Conservation (phyloP, 2,888 invertebrate genomes). For the Lasiommata megera region DNA sequence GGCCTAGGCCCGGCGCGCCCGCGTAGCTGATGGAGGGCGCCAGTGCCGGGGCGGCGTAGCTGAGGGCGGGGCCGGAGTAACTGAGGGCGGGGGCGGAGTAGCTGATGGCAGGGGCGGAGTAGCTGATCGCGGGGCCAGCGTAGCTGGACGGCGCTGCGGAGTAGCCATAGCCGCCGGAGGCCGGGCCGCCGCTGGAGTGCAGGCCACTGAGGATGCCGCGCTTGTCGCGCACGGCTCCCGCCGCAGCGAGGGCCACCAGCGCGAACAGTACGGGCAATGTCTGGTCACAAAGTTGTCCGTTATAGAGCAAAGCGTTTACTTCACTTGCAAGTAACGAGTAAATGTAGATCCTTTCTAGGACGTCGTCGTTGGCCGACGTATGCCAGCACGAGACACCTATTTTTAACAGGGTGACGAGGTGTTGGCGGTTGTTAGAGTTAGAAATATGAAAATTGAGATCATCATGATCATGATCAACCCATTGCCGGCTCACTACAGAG, state of each 20-base stretch:
- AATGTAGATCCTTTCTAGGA: too few relatives aligned
- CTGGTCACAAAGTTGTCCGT: too few relatives aligned
- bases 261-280: slow-evolving; percentile 24
- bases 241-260: slow-evolving; percentile 40
- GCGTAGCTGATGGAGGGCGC: slow-evolving; percentile 10
- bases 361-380: too few relatives aligned
- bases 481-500: too few relatives aligned
- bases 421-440: too few relatives aligned
- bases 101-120: slow-evolving; percentile 3
- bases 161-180: slow-evolving; percentile 19
- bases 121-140: slow-evolving; percentile 21
- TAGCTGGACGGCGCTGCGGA: not conserved
- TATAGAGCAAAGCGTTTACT: too few relatives aligned
- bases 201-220: slow-evolving; percentile 44
- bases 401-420: too few relatives aligned
- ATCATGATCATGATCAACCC: too few relatives aligned
- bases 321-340: too few relatives aligned
- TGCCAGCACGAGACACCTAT: too few relatives aligned
- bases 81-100: slow-evolving; percentile 16
- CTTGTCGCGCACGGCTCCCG: slow-evolving; percentile 45
- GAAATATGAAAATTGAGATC: too few relatives aligned
- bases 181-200: slow-evolving; percentile 22
- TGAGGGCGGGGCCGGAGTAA: slow-evolving; percentile 23
- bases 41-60: not conserved
- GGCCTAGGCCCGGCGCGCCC: slow-evolving; percentile 17